Conservation (phyloP, 2,113 vertebrate species). For the Pachypanchax playfairii region DNA sequence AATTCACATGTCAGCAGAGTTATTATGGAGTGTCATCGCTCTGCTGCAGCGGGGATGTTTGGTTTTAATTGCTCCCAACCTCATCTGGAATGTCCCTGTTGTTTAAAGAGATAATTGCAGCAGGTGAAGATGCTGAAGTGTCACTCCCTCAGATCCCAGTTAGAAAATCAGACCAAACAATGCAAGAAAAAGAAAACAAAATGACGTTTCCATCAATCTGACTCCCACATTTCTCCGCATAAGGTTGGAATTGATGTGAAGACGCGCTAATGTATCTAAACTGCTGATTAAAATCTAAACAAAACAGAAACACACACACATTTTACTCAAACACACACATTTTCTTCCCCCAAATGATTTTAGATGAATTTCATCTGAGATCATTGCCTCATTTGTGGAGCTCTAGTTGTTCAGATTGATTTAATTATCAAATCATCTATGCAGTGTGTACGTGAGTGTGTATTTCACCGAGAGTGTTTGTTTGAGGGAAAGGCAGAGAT, state of each 20-base stretch:
- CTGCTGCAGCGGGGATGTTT: slow-evolving; percentile 17
- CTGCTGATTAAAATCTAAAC: slow-evolving; percentile 60
- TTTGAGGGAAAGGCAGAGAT: slow-evolving; percentile 54
- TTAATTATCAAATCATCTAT: slow-evolving; percentile 80
- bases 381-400: slow-evolving; percentile 78
- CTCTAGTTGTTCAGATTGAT: slow-evolving; percentile 78
- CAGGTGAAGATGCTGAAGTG: slow-evolving; percentile 22
- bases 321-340: slow-evolving; percentile 8
- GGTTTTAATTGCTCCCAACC: slow-evolving; percentile 32
- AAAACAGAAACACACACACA: slow-evolving; percentile 20
- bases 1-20: slow-evolving; percentile 39
- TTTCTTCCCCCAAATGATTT: slow-evolving; percentile 59
- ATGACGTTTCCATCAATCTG: background rate
- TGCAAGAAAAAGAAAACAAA: background rate
- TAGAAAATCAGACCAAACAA: background rate
- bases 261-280: slow-evolving; percentile 44
- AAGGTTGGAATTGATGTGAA: slow-evolving; percentile 19
- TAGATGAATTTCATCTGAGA: slow-evolving; percentile 73
- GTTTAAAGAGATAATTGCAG: slow-evolving; percentile 37
- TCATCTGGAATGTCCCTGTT: slow-evolving; percentile 26
- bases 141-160: too few relatives aligned
- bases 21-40: slow-evolving; percentile 15
- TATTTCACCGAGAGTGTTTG: slow-evolving; percentile 21
- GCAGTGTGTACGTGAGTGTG: slow-evolving; percentile 29
- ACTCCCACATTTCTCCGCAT: slow-evolving; percentile 18